These are phyloP conservation scores for Pyrgus malvae DNA, from an alignment of 2,888 invertebrate species.

Conservation along the genomic window DNA sequence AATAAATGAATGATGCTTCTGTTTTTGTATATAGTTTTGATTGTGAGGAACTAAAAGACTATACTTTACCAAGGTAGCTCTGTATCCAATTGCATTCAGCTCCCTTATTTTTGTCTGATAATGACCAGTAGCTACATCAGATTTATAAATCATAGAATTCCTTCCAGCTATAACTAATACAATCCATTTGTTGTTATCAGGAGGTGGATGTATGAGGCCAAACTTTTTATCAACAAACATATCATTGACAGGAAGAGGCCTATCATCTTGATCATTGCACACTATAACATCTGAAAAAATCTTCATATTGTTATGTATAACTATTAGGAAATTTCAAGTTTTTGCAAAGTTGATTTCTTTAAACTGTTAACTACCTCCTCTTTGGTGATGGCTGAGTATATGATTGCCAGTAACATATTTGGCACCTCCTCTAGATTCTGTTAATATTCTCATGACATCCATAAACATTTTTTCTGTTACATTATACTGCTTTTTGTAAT, in stretches of 20 bases:
- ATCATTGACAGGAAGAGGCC: constrained; percentile 67
- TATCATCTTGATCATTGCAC: constrained; percentile 77
- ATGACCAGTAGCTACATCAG: constrained; percentile 78
- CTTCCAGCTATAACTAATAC: constrained; percentile 83
- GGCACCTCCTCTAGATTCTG: constrained; percentile 70
- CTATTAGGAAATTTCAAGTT: background rate
- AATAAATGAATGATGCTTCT: too few relatives aligned
- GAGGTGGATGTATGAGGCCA: constrained; percentile 62
- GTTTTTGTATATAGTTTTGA: background rate
- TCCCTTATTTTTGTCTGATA: constrained; percentile 84
- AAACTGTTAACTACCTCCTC: constrained; percentile 84
- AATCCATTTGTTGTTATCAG: constrained; percentile 72
- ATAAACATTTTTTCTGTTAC: constrained; percentile 81
- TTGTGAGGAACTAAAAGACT: too few relatives aligned
- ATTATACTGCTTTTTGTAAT: constrained; percentile 75
- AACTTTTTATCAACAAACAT: constrained; percentile 73
- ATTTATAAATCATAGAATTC: constrained; percentile 81
- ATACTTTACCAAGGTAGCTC: constrained; percentile 76
- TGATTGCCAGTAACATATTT: constrained; percentile 77
- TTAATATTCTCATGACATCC: constrained; percentile 76
- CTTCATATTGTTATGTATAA: background rate
- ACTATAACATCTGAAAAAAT: constrained; percentile 81
- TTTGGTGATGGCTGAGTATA: constrained; percentile 85
- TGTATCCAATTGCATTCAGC: constrained; percentile 82
- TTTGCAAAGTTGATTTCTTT: too few relatives aligned